Evolutionary conservation across 2,888 invertebrate species (phyloP), one percentile per base, ranked within the genome.

Genomic region (Tenthredo scrophulariae): DNA sequence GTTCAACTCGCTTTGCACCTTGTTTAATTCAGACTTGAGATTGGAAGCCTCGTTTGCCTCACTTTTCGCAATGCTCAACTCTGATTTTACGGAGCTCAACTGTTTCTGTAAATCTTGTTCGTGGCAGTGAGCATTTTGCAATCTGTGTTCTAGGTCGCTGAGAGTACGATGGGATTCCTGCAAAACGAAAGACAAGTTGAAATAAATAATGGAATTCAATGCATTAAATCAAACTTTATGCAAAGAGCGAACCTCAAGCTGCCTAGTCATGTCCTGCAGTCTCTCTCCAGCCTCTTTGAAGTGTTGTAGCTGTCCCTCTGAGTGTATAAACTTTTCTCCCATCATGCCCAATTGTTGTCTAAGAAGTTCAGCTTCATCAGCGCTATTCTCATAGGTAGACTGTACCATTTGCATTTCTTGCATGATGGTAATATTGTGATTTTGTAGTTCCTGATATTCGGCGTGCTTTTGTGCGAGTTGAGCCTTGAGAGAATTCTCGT

Each of bases 101-200:
- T 93, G 92, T 83, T 93, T 94, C 29, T 95, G 95, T 75, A 95
- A 91, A 79, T 96, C 95, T 87, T 95, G 95, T 89, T 95, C 95
- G 88, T 95, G 94, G 89, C 91, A 94, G 91, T 95, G 95, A 77
- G 94, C 93, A 72, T 93, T 91, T 85, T 92, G 91, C 9, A 94
- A 88, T 88, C 95, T 94, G 88, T 94, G 94, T 87, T 96, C 96
- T 86, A 95, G 89, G 84, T 96, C 95, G 50, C 91, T 92, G 89
- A 93, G 94, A 7, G 93, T 93, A 84, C 94, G 94, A 87, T 93
- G 94, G 15, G 95, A 94, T 87, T 96, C 95, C 95, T 95, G 89
- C 1, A 46, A 65, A 29, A n/a, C 3, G 15, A 85, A 65, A 15
- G 5, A 40, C n/a, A 15, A 80, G 22, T 54, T n/a, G 29, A 54